These are phyloP conservation scores for Cepaea nemoralis DNA, from an alignment of 1,140 invertebrate species.

Conservation along the genomic window DNA sequence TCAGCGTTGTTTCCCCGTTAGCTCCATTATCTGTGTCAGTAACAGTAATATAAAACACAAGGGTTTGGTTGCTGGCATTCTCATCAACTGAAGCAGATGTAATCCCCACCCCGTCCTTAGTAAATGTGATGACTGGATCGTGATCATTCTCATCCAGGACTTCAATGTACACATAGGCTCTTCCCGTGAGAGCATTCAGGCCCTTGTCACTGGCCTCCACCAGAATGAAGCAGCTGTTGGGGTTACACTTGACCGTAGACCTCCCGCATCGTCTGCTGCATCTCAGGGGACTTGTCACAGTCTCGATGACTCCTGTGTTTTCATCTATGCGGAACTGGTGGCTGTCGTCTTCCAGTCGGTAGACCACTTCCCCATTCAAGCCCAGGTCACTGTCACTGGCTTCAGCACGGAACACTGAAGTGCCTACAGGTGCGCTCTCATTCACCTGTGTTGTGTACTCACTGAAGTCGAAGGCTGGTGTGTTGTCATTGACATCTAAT, in stretches of 20 bases:
- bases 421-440: constrained; percentile 55
- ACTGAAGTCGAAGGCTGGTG: constrained; percentile 88
- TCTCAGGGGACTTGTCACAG: constrained; percentile 52
- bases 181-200: constrained; percentile 87
- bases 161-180: constrained; percentile 95
- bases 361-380: constrained; percentile 73
- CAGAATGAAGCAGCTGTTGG: constrained; percentile 85
- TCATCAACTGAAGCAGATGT: constrained; percentile 92
- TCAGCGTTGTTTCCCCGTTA: constrained; percentile 88
- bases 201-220: constrained; percentile 94
- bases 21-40: constrained; percentile 90
- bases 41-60: constrained; percentile 91
- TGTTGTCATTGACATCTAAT: constrained; percentile 91
- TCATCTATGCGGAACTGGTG: constrained; percentile 63
- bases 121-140: constrained; percentile 90
- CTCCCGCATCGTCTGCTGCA: constrained; percentile 50
- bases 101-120: constrained; percentile 82
- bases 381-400: constrained; percentile 63
- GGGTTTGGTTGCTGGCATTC: constrained; percentile 86
- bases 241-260: constrained; percentile 45
- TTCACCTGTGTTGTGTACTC: constrained; percentile 55
- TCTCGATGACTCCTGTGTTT: constrained; percentile 62
- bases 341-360: constrained; percentile 78
- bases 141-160: constrained; percentile 92
- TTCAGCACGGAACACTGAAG: constrained; percentile 54